Evolutionary conservation across 2,888 invertebrate genomes (phyloP).

Genomic region (Furcula furcula): DNA sequence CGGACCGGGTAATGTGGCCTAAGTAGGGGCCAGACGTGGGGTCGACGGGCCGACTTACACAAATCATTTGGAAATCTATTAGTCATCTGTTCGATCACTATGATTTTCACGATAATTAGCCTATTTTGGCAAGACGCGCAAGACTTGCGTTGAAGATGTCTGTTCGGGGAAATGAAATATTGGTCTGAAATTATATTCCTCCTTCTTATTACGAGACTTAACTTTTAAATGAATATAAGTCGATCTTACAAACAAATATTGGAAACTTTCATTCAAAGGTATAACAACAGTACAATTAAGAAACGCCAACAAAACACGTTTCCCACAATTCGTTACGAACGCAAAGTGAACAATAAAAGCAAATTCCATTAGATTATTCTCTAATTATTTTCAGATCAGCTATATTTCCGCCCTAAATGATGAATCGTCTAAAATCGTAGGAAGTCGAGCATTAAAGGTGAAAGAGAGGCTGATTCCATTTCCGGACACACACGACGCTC

Average conservation of each 20-base stretch:
- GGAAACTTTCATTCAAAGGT: too few relatives aligned
- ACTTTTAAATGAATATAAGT: too few relatives aligned
- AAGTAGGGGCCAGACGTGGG: constrained; percentile 43
- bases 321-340: constrained; percentile 57
- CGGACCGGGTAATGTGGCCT: constrained; percentile 55
- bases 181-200: too few relatives aligned
- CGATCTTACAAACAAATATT: too few relatives aligned
- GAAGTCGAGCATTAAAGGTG: constrained; percentile 49
- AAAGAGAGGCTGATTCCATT: constrained; percentile 37
- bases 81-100: too few relatives aligned
- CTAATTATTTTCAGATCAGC: constrained; percentile 62
- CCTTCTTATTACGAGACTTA: too few relatives aligned
- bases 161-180: too few relatives aligned
- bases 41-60: constrained; percentile 33
- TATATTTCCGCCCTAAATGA: constrained; percentile 36
- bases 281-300: constrained; percentile 8
- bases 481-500: constrained; percentile 64
- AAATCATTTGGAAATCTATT: constrained; percentile 6
- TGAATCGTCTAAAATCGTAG: constrained; percentile 37
- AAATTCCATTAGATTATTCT: constrained; percentile 29
- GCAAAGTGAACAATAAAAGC: constrained; percentile 42
- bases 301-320: constrained; percentile 26
- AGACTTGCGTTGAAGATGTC: too few relatives aligned
- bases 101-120: too few relatives aligned
- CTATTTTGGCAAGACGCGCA: too few relatives aligned